phyloP scores from a whole-genome alignment of 2,113 vertebrate genomes.

The Nesospiza acunhae region DNA sequence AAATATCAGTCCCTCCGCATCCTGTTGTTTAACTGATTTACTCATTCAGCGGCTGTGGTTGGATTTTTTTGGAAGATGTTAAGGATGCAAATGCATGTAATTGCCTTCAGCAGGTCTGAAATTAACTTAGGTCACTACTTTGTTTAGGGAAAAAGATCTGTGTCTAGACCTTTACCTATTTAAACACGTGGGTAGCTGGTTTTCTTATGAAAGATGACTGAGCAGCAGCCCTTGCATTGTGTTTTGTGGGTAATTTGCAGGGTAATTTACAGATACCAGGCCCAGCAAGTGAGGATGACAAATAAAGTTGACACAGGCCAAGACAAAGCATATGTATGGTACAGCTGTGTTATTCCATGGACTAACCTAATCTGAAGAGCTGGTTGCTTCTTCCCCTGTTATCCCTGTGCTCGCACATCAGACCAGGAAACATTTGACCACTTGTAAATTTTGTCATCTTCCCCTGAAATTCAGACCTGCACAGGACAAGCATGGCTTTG shows the following conservation, averaged over 20 bases:
- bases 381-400: neutral
- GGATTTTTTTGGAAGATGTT: neutral
- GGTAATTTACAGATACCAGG: neutral
- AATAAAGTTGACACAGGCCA: neutral
- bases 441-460: neutral
- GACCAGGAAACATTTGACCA: neutral
- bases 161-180: constrained; percentile 13
- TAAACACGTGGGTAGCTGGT: neutral
- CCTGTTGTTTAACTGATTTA: neutral
- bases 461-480: neutral
- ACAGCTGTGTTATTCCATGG: neutral
- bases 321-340: neutral
- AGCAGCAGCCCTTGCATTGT: neutral
- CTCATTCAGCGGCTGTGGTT: neutral
- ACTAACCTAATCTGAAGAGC: neutral
- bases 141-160: neutral
- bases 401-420: neutral
- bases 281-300: neutral
- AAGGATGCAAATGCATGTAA: neutral
- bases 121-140: constrained; percentile 36
- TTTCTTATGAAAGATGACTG: neutral
- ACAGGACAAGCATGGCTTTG: neutral
- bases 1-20: neutral
- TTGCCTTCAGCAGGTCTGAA: constrained; percentile 40
- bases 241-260: neutral